Base-by-base conservation (phyloP, 2,797 vertebrate genomes). In the Amphiprion clarkii region DNA sequence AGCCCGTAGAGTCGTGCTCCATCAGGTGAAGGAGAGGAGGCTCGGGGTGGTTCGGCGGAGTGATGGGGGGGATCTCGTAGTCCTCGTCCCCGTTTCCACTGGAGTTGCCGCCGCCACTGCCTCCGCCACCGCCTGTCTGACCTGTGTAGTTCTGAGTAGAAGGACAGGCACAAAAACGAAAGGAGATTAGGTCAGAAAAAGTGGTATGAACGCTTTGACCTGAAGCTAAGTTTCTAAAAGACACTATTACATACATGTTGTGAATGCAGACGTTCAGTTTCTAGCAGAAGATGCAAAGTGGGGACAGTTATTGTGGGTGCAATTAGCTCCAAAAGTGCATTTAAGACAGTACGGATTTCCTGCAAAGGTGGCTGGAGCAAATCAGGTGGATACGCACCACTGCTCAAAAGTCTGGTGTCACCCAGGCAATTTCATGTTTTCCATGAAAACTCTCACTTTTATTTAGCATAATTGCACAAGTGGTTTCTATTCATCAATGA, bases 51-150 rank as follows among this genome's bases (percentile, higher is more conserved):
- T 98, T 99, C 3, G 98, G 98, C 71, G 98, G 98, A 0, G 98
- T 99, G 91, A 99, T 99, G 21, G 98, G 98, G 68, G 98, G 98
- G 81, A 99, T 99, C 94, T 99, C 98, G 63, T 99, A 99, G 95
- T 99, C 98, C 82, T 99, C 98, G 2, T 99, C 98, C 81, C 92
- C 94, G 25, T 92, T 94, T 39, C 92, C 92, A 36, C 92, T 90
- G 31, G 84, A 83, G 2, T 49, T 83, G n/a, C 91, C 91, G 0
- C 94, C 92, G 8, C 94, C 87, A 19, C 92, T 90, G 1, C 89
- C 86, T 0, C 91, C 89, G 1, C 92, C 77, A 5, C 93, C 83
- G 3, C 91, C 89, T 17, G 79, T 93, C 88, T 96, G 95, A 79
- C 96, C 90, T 80, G 89, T 97, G 85, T 97, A 99, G 6, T 92